Percentiles rank a stretch among this genome's conserved stretches.
These are phyloP conservation scores for Conus canariensis DNA, from an alignment of 2,888 invertebrate genomes.

Conservation along the genomic window DNA sequence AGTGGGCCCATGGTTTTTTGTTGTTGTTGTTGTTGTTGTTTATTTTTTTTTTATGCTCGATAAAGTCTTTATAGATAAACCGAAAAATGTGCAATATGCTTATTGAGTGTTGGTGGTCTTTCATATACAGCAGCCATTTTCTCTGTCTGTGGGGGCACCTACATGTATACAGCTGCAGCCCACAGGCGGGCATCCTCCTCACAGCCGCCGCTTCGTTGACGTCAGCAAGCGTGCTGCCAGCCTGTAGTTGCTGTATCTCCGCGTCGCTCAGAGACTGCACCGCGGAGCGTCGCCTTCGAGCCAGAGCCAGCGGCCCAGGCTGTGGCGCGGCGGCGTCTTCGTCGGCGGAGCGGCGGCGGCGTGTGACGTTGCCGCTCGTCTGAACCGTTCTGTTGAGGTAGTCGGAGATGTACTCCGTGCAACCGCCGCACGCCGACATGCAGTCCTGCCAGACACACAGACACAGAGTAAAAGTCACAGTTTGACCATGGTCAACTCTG, in stretches of 20 bases:
- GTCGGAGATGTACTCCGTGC: not conserved
- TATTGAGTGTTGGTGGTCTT: no score
- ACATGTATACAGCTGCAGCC: constrained; percentile 37
- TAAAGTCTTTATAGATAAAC: no score
- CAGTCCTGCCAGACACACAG: not conserved
- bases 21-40: no score
- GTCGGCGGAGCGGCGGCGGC: not conserved
- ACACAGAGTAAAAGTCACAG: no score
- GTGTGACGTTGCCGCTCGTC: not conserved
- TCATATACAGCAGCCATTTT: no score
- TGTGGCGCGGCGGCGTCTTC: not conserved
- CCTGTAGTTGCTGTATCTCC: not conserved
- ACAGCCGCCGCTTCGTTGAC: not conserved
- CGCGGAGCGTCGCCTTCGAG: not conserved
- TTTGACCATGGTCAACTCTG: no score
- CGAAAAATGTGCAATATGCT: no score
- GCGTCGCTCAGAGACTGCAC: not conserved
- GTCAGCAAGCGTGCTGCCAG: not conserved
- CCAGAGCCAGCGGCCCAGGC: not conserved
- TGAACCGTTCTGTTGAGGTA: not conserved
- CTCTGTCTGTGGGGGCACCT: not conserved
- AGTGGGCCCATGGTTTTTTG: no score
- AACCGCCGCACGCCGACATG: not conserved
- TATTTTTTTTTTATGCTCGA: no score
- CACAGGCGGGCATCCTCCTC: constrained; percentile 20